Base-by-base conservation (phyloP, 2,888 invertebrate genomes). In the Linnaemya vulpina region DNA sequence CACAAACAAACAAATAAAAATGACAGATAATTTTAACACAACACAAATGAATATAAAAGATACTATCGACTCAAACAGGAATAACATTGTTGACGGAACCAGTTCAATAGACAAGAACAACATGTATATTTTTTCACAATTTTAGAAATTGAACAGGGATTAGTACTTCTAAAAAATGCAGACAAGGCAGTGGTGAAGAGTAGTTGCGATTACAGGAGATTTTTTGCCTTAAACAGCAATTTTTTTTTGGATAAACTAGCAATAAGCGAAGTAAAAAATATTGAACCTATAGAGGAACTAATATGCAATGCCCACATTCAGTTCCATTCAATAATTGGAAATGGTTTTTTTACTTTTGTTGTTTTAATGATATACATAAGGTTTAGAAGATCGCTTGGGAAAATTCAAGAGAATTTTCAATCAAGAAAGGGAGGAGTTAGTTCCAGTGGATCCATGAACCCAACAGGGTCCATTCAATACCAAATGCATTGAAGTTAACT, bases 51-150 rank as follows among this genome's bases (percentile, higher is more conserved):
- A n/a, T n/a, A n/a, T n/a, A n/a, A n/a, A n/a, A n/a, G n/a, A n/a
- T n/a, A n/a, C n/a, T n/a, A n/a, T n/a, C n/a, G n/a, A n/a, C n/a
- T n/a, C n/a, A n/a, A n/a, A n/a, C n/a, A n/a, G n/a, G n/a, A n/a
- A n/a, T n/a, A n/a, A n/a, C n/a, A n/a, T n/a, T n/a, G n/a, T 46
- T 5, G 49, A 49, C n/a, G 17, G 17, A 7, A n/a, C 17, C 25
- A 49, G 49, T 30, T 43, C 22, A 65, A 46, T 65, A 65, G 46
- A 65, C n/a, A 65, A 49, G 11, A 65, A 65, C 49, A 65, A 65
- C n/a, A 22, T 49, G 4, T n/a, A 49, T 17, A 17, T 65, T 38
- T 38, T 60, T 38, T 38, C 60, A 49, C 46, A 65, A 49, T 46
- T 49, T 49, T 65, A 40, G 65, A 65, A 46, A 25, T 46, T 30